Evolutionary conservation across 2,888 invertebrate species (phyloP).

Genomic region (Epinotia ramella): DNA sequence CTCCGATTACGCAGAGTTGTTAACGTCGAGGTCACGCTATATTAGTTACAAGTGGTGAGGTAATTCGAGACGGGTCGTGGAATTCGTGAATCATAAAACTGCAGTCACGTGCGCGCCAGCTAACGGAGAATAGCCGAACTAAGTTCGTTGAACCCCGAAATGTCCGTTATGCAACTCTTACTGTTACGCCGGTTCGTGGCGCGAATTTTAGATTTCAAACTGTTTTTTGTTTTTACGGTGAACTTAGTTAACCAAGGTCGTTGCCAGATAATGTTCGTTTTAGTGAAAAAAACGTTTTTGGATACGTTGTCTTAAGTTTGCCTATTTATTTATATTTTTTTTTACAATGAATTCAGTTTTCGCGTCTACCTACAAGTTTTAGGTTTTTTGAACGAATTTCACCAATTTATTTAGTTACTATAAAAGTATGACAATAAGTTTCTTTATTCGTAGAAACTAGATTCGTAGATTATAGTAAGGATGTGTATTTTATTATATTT

Average conservation of each 20-base stretch:
- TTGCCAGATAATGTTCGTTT: conserved; percentile 8
- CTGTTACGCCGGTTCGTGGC: conserved; percentile 60
- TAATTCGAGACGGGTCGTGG: not conserved
- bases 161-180: conserved; percentile 52
- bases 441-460: no score
- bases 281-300: not conserved
- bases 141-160: conserved; percentile 72
- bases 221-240: conserved; percentile 65
- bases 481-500: no score
- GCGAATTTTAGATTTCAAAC: conserved; percentile 65
- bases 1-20: conserved; percentile 1
- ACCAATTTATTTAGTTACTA: no score
- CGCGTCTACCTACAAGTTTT: no score
- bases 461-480: no score
- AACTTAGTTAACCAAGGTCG: conserved; percentile 41
- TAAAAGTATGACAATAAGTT: no score
- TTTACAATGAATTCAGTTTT: not conserved
- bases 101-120: conserved; percentile 72
- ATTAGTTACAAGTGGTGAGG: not conserved
- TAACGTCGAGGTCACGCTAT: not conserved
- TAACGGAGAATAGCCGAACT: conserved; percentile 80
- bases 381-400: no score
- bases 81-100: conserved; percentile 45
- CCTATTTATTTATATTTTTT: not conserved
- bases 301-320: not conserved